Base-by-base conservation (phyloP, 2,113 vertebrate species). In the Leptodactylus fuscus region DNA sequence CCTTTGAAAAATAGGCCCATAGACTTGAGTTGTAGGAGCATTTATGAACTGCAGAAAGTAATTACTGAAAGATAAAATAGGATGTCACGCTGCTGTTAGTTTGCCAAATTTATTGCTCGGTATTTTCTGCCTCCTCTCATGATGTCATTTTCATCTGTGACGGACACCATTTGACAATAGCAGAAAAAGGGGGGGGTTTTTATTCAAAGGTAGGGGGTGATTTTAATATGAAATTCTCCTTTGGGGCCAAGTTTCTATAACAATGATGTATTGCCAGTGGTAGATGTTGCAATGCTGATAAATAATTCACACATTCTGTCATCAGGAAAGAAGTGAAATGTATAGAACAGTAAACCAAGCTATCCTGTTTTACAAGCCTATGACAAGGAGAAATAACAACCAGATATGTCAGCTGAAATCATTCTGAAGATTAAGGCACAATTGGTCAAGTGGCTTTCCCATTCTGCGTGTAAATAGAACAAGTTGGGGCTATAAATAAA, bases 321-420 rank as follows among this genome's bases (percentile, higher is more conserved):
- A 85, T 85, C 58, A 48, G 46, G 49, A 48, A 49, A 55, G 75
- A 85, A 22, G 18, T 58, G 18, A 73, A 32, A 74, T 58, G 67
- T 73, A 73, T 73, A 58, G 36, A 55, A 55, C 27, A 22, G 27
- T 55, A 38, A 77, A 34, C 29, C 10, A 22, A 24, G 44, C 12
- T 44, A 41, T n/a, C 53, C 22, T 60, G 65, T 41, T 76, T 51
- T 18, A 49, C 73, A 49, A 32, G 16, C 16, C 46, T 29, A 76
- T 24, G 7, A 51, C 73, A 51, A 10, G 46, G 46, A 20, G 44
- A 18, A 49, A 18, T 4, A 76, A 91, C 90, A 92, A 86, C 91
- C 91, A 87, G 86, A 89, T 91, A 69, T 69, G 65, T 69, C 18
- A 38, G 32, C 65, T 20, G 34, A 69, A 69, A 69, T 38, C 36